Evolutionary conservation across 1,140 invertebrate species (phyloP), one percentile per base, ranked within the genome.

Genomic region (Centruroides sculpturatus): DNA sequence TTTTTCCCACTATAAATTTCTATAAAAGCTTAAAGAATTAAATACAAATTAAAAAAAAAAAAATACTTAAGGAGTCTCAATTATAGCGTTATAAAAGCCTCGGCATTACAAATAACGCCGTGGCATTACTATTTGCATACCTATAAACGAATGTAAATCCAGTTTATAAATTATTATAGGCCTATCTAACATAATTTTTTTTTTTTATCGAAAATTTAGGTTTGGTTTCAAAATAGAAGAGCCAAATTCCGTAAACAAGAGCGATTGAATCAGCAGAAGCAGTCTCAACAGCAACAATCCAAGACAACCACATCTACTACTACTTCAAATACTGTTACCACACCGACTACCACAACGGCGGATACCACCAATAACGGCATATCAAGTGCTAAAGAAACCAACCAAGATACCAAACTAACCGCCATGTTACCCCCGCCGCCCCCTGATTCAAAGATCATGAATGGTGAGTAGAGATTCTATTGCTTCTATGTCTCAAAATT

Each of bases 171-270:
- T 2, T 23, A 23, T 23, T 23, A 23, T 23, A 23, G 23, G 23
- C 23, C 2, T 23, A 23, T 23, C 23, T 23, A 23, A 23, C 23
- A 23, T 23, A 23, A 23, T 23, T 23, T 23, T n/a, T n/a, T n/a
- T 41, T 41, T 41, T 41, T 41, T 41, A 41, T 53, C 51, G 51
- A 8, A 34, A 36, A 1, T 60, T 11, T 63, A 74, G 79, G 85
- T 86, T 7, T 77, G 75, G 75, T 76, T 75, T 58, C 74, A 75
- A 65, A 75, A 75, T 62, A 60, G 74, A 11, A 64, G 70, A 13
- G 70, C 71, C 36, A 72, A 72, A 57, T 72, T 68, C 61, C 66
- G 71, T 9, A 72, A 72, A 54, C 66, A 68, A 35, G 69, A 70
- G 13, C 56, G 66, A 3, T 50, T 65, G 23, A 59, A 61, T 23